A percentile compares a stretch with the other conserved stretches of the same genome.
phyloP scores from a whole-genome alignment of 2,113 vertebrate species.

The Eleginops maclovinus region DNA sequence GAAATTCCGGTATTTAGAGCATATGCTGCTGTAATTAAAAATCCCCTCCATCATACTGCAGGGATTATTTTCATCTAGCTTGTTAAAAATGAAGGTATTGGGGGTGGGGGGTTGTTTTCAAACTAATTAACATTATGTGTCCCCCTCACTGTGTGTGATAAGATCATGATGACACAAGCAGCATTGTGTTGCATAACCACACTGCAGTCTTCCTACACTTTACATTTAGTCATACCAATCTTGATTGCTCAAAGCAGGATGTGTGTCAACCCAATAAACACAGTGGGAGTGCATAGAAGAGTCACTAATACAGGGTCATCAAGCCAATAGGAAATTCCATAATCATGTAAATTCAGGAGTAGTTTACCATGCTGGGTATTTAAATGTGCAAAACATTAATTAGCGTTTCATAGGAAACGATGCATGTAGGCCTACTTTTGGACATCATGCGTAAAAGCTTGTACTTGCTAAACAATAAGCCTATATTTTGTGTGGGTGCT shows the following conservation, averaged over 20 bases:
- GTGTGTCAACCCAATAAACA: constrained; percentile 51
- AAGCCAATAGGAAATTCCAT: constrained; percentile 15
- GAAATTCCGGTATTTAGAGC: constrained; percentile 47
- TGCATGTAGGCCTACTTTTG: constrained; percentile 1
- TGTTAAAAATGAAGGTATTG: constrained; percentile 36
- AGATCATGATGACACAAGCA: constrained; percentile 64
- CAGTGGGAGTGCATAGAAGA: constrained; percentile 36
- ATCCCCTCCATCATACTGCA: constrained; percentile 20
- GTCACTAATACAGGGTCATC: constrained; percentile 20
- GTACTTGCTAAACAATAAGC: not conserved
- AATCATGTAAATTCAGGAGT: constrained; percentile 17
- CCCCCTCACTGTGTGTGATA: constrained; percentile 44
- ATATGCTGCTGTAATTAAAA: constrained; percentile 52
- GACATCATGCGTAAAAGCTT: not conserved
- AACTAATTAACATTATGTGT: constrained; percentile 61
- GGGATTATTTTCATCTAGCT: constrained; percentile 49
- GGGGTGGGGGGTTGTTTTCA: constrained; percentile 39
- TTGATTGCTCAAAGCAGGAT: constrained; percentile 54
- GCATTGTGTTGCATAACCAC: constrained; percentile 56
- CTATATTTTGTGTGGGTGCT: not conserved
- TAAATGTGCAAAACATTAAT: constrained; percentile 12
- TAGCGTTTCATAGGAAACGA: constrained; percentile 26
- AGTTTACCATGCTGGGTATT: not conserved
- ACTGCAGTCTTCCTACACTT: constrained; percentile 40
- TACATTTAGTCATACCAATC: constrained; percentile 62